Base-by-base conservation (phyloP, 2,888 invertebrate genomes). In the Globia sparganii region DNA sequence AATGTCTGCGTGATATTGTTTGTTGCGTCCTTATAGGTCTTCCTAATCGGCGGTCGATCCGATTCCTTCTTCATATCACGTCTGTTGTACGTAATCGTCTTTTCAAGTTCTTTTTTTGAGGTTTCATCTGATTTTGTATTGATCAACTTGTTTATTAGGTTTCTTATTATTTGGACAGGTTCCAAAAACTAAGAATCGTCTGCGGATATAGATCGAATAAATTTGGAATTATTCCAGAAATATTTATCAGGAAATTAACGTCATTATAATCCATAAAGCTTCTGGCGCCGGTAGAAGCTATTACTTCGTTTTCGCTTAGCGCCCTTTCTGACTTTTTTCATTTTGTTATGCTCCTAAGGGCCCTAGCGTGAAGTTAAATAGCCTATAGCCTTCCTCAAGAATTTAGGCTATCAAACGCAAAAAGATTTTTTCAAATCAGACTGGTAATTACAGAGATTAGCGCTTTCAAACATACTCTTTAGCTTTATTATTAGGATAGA, bases 21-120 rank as follows among this genome's bases (percentile, higher is more conserved):
- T 59, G 61, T 77, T 71, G 37, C 46, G 61, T 62, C 58, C 74
- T 67, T 83, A 64, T 70, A 67, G 59, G 83, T 70, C 74, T 84
- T 83, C 83, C 34, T 83, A 83, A 83, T 74, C 78, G 31, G 64
- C 34, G 40, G 62, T 62, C 34, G 73, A 76, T 84, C 58, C 40
- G 59, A 82, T 85, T 77, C 62, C 68, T 74, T 72, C 81, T 53
- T 68, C 25, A 40, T 72, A 64, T 46, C 59, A 70, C 53, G 49
- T 58, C 72, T 77, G 37, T 82, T 71, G 15, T 28, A 56, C 68
- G 40, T 62, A 72, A 68, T 81, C 40, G 31, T 31, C 28, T 62
- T 69, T 73, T 56, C 15, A 59, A 61, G 37, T 72, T 66, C 34
- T 25, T 25, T 9, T 46, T 43, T 15, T 59, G 49, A 46, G 43